Base-by-base conservation (phyloP, 2,888 invertebrate species). In the Glaucopsyche alexis region DNA sequence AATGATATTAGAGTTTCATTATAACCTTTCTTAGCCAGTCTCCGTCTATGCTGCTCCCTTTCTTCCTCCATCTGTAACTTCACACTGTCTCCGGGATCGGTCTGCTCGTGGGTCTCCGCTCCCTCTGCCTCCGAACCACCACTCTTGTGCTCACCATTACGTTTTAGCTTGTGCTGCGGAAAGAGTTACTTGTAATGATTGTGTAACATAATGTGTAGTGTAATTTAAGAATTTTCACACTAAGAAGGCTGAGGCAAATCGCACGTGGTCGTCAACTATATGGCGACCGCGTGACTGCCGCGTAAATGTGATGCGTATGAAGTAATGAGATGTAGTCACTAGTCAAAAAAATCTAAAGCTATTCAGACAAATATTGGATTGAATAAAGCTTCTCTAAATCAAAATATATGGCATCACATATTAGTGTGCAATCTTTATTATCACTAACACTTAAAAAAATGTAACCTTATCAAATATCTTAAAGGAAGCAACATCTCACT, bases 1-100 rank as follows among this genome's bases (percentile, higher is more conserved):
- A 29, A 29, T 29, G 4, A 29, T 29, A 29, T 29, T 3, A 29
- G 29, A 29, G 29, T 29, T 29, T 29, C 29, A 29, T 29, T 29
- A 3, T 3, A 29, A 93, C 93, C 93, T 84, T 93, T 93, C 80
- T 93, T 93, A 3, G 93, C 93, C 0, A 93, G 82, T 4, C 89
- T 75, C 1, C 87, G 75, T 29, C 93, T 72, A 71, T 93, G 93
- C 79, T 87, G 86, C 76, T 93, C 93, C 65, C 93, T 76, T 0
- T 91, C 93, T 0, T 88, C 90, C 77, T 93, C 93, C 93, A 93
- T 93, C 80, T 93, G 90, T 74, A 93, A 82, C 86, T 92, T 93
- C 77, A 92, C 85, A 76, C 83, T 81, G 82, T 91, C 90, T 0
- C 87, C 87, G 38, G 81, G 81, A 75, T 85, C 87, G 70, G 82